phyloP scores from a whole-genome alignment of 2,797 vertebrate species.

The Anguilla anguilla region DNA sequence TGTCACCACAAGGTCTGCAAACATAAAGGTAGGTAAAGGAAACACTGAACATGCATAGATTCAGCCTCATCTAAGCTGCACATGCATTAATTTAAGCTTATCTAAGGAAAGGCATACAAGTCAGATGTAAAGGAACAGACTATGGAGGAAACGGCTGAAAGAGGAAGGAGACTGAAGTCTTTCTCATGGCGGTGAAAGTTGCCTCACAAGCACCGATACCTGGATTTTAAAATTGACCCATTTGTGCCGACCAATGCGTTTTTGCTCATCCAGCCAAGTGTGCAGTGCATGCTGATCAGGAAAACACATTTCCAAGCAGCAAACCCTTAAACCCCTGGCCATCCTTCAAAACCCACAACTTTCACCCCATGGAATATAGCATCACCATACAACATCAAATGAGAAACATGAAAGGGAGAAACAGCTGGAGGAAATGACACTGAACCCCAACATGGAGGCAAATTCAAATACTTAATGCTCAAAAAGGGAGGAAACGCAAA shows the following conservation, averaged over 20 bases:
- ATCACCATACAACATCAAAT: not conserved
- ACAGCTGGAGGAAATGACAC: not conserved
- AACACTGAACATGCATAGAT: slow-evolving; percentile 16
- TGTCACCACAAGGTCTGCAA: not conserved
- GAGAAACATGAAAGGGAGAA: not conserved
- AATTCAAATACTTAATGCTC: slow-evolving; percentile 3
- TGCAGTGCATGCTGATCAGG: not conserved
- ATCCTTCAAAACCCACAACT: not conserved
- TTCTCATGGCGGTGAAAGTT: not conserved
- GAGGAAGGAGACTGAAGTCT: not conserved
- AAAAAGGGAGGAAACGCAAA: not conserved
- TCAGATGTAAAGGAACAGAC: not conserved
- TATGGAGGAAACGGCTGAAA: not conserved
- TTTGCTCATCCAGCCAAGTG: not conserved
- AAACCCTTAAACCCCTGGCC: not conserved
- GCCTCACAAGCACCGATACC: not conserved
- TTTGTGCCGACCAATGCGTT: not conserved
- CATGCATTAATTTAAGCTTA: not conserved
- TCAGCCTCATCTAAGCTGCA: not conserved
- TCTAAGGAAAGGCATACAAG: not conserved
- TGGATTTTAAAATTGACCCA: not conserved
- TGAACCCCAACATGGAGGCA: not conserved
- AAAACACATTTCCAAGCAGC: not conserved
- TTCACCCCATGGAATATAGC: not conserved
- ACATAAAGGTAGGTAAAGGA: not conserved